A percentile compares a stretch with the other conserved stretches of the same genome.
These are phyloP conservation scores for Lycorma delicatula DNA, from an alignment of 1,140 invertebrate genomes.

Conservation along the genomic window DNA sequence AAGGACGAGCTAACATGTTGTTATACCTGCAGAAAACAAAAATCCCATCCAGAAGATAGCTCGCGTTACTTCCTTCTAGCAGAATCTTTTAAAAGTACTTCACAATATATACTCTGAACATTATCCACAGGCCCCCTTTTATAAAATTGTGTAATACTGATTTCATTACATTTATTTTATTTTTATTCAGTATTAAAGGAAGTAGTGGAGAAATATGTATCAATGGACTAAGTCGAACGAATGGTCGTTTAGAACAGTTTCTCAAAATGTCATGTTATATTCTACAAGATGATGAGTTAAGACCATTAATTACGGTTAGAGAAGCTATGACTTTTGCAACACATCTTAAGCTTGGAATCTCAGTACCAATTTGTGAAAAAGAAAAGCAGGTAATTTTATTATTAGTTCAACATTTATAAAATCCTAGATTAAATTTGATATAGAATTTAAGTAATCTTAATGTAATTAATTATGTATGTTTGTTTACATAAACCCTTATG, in stretches of 20 bases:
- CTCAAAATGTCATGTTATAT: conserved; percentile 82
- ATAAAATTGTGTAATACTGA: conserved; percentile 47
- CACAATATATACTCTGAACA: too few relatives aligned
- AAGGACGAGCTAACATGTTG: too few relatives aligned
- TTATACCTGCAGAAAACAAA: too few relatives aligned
- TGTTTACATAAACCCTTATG: too few relatives aligned
- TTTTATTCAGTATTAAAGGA: conserved; percentile 42
- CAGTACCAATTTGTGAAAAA: conserved; percentile 49
- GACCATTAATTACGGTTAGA: conserved; percentile 70
- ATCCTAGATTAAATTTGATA: too few relatives aligned
- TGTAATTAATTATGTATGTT: too few relatives aligned
- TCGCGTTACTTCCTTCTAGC: too few relatives aligned
- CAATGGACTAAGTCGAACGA: conserved; percentile 62
- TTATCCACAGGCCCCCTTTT: conserved; percentile 72
- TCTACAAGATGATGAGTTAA: conserved; percentile 80
- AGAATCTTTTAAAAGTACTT: too few relatives aligned
- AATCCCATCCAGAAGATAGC: too few relatives aligned
- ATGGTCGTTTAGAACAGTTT: conserved; percentile 54
- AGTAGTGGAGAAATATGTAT: conserved; percentile 46
- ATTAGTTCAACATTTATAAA: too few relatives aligned
- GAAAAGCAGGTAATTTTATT: conserved; percentile 22
- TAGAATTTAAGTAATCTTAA: too few relatives aligned
- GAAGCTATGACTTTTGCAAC: conserved; percentile 82
- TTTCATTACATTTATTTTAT: conserved; percentile 20
- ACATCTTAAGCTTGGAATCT: conserved; percentile 72